A percentile compares a stretch with the other conserved stretches of the same genome.
phyloP scores from a whole-genome alignment of 1,140 invertebrate genomes.

The Babylonia areolata region DNA sequence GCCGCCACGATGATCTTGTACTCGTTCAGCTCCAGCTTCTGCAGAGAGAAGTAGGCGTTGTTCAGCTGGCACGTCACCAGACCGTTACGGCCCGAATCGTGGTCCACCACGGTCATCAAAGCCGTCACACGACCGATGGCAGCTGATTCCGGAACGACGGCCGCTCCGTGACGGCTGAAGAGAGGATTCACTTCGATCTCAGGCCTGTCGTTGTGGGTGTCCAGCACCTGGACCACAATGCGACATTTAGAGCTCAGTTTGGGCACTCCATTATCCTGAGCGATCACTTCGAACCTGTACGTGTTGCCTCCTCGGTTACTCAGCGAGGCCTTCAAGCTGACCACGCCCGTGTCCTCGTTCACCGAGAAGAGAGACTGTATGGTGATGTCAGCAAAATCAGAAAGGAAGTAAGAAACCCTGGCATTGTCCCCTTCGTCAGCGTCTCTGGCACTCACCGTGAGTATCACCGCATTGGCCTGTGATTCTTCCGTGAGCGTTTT shows the following conservation, averaged over 20 bases:
- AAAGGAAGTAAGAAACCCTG: conserved; percentile 77
- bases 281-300: conserved; percentile 63
- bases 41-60: conserved; percentile 41
- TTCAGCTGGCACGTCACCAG: conserved; percentile 47
- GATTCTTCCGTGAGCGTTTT: conserved; percentile 85
- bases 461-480: conserved; percentile 82
- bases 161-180: conserved; percentile 22
- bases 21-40: conserved; percentile 41
- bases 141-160: conserved; percentile 49
- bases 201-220: conserved; percentile 49
- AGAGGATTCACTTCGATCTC: conserved; percentile 40
- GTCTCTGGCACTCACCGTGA: conserved; percentile 87
- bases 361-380: conserved; percentile 80
- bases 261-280: conserved; percentile 59
- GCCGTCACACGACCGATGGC: conserved; percentile 50
- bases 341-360: conserved; percentile 49
- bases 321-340: conserved; percentile 54
- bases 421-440: conserved; percentile 85
- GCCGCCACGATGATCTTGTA: conserved; percentile 52
- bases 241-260: conserved; percentile 50
- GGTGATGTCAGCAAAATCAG: conserved; percentile 80
- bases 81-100: conserved; percentile 56
- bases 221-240: conserved; percentile 43
- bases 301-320: conserved; percentile 54
- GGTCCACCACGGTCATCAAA: conserved; percentile 53